Conservation (phyloP, 2,113 vertebrate species). For the Tragelaphus scriptus region DNA sequence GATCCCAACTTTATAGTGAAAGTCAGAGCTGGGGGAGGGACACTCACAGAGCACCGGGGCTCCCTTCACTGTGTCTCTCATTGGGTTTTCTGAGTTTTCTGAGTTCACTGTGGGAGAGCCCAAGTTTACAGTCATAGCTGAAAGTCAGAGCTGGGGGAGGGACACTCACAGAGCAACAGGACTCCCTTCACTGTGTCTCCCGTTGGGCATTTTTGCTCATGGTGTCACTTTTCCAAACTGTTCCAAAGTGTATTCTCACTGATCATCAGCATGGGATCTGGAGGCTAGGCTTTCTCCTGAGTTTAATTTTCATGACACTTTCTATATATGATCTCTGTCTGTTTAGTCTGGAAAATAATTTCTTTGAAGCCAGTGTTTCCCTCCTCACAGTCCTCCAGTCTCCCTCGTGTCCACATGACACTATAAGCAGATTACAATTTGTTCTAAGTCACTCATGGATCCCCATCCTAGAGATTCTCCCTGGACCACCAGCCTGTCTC, state of each 20-base stretch:
- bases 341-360: neutral
- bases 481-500: neutral
- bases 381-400: neutral
- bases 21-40: too few relatives aligned
- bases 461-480: neutral
- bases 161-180: too few relatives aligned
- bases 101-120: neutral
- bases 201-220: fast-evolving
- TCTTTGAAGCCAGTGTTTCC: neutral
- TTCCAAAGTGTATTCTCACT: neutral
- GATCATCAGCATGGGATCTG: neutral
- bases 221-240: neutral
- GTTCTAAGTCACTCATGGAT: neutral
- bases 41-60: too few relatives aligned
- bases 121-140: too few relatives aligned
- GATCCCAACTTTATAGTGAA: too few relatives aligned
- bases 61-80: too few relatives aligned
- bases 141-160: fast-evolving
- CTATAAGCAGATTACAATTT: neutral
- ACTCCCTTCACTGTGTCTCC: neutral
- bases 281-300: neutral
- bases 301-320: neutral
- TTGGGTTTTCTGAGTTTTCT: too few relatives aligned
- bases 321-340: fast-evolving
- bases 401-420: neutral